These are phyloP conservation scores for Heliconius hortense DNA, from an alignment of 2,888 invertebrate species.

Conservation along the genomic window DNA sequence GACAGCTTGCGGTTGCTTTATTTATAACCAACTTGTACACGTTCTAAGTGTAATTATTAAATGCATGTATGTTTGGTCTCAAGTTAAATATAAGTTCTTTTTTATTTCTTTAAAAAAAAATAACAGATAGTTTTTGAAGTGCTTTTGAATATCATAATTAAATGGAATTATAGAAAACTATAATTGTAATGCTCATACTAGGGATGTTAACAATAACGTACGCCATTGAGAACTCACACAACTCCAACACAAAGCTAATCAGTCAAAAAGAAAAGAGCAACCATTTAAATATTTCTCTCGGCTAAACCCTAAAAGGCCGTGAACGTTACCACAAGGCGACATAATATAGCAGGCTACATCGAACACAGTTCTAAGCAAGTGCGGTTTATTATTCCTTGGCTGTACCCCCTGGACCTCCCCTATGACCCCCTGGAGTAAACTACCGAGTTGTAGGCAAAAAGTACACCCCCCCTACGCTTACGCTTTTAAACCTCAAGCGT, in stretches of 20 bases:
- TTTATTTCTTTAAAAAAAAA: not conserved
- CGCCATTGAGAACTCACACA: not conserved
- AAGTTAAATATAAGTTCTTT: conserved; percentile 3
- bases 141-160: not conserved
- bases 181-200: not conserved
- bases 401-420: conserved; percentile 49
- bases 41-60: conserved; percentile 19
- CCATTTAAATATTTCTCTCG: conserved; percentile 25
- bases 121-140: not conserved
- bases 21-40: conserved; percentile 20
- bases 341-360: conserved; percentile 47
- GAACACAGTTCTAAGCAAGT: conserved; percentile 62
- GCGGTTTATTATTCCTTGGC: conserved; percentile 78
- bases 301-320: conserved; percentile 25
- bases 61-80: conserved; percentile 1
- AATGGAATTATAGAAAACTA: not conserved
- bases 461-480: conserved; percentile 68
- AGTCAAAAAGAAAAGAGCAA: conserved; percentile 22
- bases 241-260: conserved; percentile 11
- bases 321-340: conserved; percentile 44
- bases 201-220: not conserved
- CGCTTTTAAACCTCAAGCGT: conserved; percentile 82
- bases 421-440: conserved; percentile 68
- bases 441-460: conserved; percentile 78
- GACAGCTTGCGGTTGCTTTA: conserved; percentile 29